phyloP scores from a whole-genome alignment of 2,888 invertebrate species.

The Carterocephalus palaemon region DNA sequence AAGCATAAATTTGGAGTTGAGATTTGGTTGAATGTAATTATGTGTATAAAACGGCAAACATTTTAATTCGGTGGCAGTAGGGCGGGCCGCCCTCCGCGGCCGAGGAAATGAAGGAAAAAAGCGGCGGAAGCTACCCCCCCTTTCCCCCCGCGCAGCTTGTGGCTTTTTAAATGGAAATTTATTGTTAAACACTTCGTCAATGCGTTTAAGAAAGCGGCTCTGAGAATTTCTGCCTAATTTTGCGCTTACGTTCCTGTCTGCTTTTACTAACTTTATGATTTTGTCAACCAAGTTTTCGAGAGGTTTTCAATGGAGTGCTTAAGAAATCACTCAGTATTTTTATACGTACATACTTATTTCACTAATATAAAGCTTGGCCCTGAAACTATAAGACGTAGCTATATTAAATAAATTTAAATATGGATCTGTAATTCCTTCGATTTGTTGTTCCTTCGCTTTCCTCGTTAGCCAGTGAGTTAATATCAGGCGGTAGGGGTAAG shows the following conservation, averaged over 20 bases:
- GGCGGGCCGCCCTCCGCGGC: conserved; percentile 67
- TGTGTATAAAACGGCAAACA: conserved; percentile 43
- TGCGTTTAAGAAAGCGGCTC: conserved; percentile 52
- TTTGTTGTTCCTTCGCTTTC: not conserved
- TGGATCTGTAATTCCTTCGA: not conserved
- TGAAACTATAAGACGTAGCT: no score
- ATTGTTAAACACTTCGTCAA: conserved; percentile 78
- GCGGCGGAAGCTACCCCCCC: conserved; percentile 67
- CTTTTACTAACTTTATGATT: conserved; percentile 30
- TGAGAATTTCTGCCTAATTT: conserved; percentile 61
- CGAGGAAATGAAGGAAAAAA: conserved; percentile 78
- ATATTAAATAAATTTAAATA: no score
- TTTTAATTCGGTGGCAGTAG: conserved; percentile 61
- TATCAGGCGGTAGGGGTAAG: conserved; percentile 37
- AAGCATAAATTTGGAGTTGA: conserved; percentile 21
- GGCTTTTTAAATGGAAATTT: conserved; percentile 79
- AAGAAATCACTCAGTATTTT: no score
- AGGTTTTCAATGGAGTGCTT: not conserved
- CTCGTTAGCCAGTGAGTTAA: conserved; percentile 13
- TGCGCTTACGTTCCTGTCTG: conserved; percentile 39
- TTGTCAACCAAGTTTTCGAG: not conserved
- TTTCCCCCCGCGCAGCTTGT: conserved; percentile 49
- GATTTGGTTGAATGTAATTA: conserved; percentile 31
- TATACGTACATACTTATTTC: no score
- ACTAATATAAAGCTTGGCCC: no score